Conservation (phyloP, 2,113 vertebrate genomes). For the Craseonycteris thonglongyai region DNA sequence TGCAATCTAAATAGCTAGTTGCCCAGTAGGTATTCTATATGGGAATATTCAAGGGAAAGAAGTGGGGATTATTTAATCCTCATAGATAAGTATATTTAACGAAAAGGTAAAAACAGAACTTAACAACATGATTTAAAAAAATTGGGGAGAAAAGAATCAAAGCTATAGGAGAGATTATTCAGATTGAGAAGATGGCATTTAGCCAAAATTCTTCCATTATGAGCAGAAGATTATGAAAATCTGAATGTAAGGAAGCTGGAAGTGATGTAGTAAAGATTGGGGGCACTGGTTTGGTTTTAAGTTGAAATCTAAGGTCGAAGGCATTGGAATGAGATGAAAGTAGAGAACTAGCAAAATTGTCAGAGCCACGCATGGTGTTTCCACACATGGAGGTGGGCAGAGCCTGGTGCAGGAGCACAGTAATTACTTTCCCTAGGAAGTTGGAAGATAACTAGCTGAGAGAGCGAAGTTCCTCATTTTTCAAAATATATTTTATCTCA, state of each 20-base stretch:
- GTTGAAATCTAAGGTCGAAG: not conserved
- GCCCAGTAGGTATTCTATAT: not conserved
- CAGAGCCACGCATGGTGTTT: rapidly evolving
- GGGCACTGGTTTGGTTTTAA: not conserved
- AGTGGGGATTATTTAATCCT: not conserved
- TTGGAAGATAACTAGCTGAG: not conserved
- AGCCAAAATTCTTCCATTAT: not conserved
- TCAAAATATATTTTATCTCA: too few species aligned
- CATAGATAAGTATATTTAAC: slow-evolving; percentile 4
- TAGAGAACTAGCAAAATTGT: not conserved
- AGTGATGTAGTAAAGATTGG: not conserved
- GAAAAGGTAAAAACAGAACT: slow-evolving; percentile 11
- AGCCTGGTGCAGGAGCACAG: rapidly evolving
- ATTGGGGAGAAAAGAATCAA: not conserved
- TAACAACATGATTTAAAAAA: not conserved
- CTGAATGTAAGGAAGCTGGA: not conserved
- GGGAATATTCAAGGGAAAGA: not conserved
- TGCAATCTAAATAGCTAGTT: not conserved
- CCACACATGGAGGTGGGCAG: rapidly evolving
- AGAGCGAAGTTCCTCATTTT: not conserved
- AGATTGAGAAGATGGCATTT: not conserved
- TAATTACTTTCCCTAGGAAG: not conserved
- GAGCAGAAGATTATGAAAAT: not conserved
- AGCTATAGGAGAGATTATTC: not conserved
- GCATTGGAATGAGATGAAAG: not conserved